Evolutionary conservation across 2,888 invertebrate genomes (phyloP).

Genomic region (Petrolisthes cinctipes): DNA sequence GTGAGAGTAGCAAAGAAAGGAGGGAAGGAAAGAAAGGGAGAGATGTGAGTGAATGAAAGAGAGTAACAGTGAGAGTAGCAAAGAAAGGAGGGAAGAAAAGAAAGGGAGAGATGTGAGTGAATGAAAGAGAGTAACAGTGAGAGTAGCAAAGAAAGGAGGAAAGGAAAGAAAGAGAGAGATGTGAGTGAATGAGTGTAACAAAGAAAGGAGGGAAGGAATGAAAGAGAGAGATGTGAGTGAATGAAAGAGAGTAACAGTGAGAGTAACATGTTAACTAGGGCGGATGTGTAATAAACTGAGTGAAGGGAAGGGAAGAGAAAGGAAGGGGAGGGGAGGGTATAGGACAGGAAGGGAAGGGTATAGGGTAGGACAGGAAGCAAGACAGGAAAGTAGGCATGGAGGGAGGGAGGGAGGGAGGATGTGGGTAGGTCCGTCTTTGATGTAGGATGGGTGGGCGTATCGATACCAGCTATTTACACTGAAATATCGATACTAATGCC

Average conservation of each 20-base stretch:
- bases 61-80: background rate
- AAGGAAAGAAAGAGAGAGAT: background rate
- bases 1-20: no score
- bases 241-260: background rate
- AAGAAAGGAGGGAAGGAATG: background rate
- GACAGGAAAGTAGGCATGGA: no score
- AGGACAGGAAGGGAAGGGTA: background rate
- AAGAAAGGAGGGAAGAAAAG: background rate
- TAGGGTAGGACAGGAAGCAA: no score
- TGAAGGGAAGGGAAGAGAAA: background rate
- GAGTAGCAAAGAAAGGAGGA: background rate
- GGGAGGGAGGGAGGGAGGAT: no score
- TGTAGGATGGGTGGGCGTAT: no score
- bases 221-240: background rate
- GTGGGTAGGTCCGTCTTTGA: no score
- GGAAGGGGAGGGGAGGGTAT: background rate
- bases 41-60: no score
- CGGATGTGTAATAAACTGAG: background rate
- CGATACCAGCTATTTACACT: no score
- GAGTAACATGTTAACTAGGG: background rate
- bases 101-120: background rate
- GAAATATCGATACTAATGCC: no score
- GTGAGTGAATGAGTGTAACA: background rate
- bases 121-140: background rate
- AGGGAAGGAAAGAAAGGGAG: background rate